Conservation (phyloP, 2,797 vertebrate species). For the Gymnopithys bicolor region DNA sequence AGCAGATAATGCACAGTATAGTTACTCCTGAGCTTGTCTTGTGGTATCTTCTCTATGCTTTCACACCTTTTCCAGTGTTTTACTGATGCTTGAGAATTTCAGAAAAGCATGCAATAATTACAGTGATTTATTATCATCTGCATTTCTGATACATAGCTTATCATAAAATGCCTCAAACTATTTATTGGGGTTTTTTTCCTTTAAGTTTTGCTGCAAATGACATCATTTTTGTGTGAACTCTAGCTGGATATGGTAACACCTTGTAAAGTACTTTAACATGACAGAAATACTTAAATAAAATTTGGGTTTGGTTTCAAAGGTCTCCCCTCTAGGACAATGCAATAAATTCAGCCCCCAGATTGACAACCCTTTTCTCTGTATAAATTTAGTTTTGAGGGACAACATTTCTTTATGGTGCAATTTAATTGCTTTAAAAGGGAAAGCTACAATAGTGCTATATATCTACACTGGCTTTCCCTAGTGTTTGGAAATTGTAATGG, state of each 20-base stretch:
- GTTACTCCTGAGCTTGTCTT: not conserved
- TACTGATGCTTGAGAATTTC: not conserved
- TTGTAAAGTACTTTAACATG: constrained; percentile 40
- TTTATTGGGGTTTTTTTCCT: not conserved
- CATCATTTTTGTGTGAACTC: not conserved
- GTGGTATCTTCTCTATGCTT: not conserved
- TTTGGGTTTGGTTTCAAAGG: constrained; percentile 10
- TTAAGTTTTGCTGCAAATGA: not conserved
- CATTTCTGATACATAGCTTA: not conserved
- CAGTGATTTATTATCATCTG: not conserved
- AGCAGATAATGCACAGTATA: not conserved
- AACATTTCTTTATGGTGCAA: not conserved
- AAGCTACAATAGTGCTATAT: not conserved
- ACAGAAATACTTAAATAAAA: not conserved
- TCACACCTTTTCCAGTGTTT: not conserved
- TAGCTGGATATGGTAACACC: not conserved
- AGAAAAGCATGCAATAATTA: not conserved
- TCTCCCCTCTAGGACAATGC: constrained; percentile 17
- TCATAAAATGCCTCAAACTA: not conserved
- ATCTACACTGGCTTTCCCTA: not conserved
- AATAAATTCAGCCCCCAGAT: not conserved
- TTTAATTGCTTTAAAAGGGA: constrained; percentile 49
- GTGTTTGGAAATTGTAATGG: constrained; percentile 2
- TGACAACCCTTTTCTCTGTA: not conserved
- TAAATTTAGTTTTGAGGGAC: constrained; percentile 22